Conservation (phyloP, 2,797 vertebrate species). For the Lagodon rhomboides region DNA sequence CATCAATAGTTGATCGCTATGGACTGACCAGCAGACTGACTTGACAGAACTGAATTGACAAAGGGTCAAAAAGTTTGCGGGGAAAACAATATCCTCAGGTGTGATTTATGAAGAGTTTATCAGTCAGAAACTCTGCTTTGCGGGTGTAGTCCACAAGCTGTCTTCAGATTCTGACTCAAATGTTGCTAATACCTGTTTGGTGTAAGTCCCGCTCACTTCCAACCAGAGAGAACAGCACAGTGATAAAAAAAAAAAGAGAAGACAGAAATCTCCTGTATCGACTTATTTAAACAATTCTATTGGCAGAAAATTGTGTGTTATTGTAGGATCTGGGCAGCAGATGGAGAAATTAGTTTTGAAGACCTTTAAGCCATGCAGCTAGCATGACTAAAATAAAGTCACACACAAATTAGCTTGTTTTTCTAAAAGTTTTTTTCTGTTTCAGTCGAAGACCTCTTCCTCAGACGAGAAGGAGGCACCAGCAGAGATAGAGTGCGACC, state of each 20-base stretch:
- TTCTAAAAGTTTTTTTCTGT: conserved; percentile 25
- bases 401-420: background rate
- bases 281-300: background rate
- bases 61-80: background rate
- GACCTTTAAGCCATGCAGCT: background rate
- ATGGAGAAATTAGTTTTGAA: background rate
- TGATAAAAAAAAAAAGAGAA: background rate
- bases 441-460: conserved; percentile 85
- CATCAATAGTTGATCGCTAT: background rate
- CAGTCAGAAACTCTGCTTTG: background rate
- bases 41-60: no score
- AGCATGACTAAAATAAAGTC: background rate
- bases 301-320: background rate
- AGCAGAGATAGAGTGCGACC: conserved; percentile 86
- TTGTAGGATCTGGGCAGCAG: background rate
- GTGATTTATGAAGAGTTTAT: background rate
- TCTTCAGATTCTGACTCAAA: background rate
- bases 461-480: conserved; percentile 87
- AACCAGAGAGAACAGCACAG: background rate
- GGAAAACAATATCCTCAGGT: background rate
- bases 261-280: background rate
- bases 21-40: no score
- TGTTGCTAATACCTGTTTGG: background rate
- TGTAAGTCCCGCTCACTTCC: background rate
- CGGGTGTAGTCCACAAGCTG: background rate